A percentile compares a stretch with the other conserved stretches of the same genome.
Conservation (phyloP, 2,888 invertebrate genomes). For the Crocallis elinguaria region DNA sequence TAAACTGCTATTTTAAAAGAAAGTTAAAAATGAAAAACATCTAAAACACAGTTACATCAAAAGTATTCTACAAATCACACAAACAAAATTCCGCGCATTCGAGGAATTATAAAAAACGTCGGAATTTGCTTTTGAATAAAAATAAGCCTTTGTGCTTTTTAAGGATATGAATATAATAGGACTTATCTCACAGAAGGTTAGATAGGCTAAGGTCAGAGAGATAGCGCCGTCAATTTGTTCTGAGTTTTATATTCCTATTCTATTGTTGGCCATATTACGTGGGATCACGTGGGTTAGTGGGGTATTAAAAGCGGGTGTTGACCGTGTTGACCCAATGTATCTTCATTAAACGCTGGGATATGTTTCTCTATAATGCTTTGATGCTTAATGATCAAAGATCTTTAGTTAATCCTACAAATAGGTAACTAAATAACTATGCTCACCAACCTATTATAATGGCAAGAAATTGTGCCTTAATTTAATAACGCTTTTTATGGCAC, state of each 20-base stretch:
- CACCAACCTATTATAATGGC: no score
- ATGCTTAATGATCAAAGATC: no score
- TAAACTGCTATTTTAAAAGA: background rate
- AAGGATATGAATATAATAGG: slow-evolving; percentile 21
- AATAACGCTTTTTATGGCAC: no score
- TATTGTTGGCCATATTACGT: slow-evolving; percentile 3
- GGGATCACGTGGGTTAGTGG: background rate
- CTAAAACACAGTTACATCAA: slow-evolving; percentile 3
- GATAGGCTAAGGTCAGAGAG: slow-evolving; percentile 19
- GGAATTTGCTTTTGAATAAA: slow-evolving; percentile 16
- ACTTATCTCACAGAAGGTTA: slow-evolving; percentile 23
- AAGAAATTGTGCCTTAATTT: no score
- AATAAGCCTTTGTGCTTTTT: slow-evolving; percentile 26
- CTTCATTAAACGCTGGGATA: background rate
- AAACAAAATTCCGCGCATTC: slow-evolving; percentile 10
- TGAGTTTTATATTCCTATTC: slow-evolving; percentile 11
- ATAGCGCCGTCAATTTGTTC: slow-evolving; percentile 11
- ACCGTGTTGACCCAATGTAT: no score
- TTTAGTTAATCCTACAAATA: no score
- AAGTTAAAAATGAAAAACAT: background rate
- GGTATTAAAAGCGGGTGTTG: background rate
- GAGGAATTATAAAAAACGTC: slow-evolving; percentile 17
- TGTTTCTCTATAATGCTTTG: background rate
- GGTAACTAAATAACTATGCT: no score
- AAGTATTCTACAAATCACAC: slow-evolving; percentile 15